Conservation (phyloP, 1,140 invertebrate genomes). For the Papilio glaucus region DNA sequence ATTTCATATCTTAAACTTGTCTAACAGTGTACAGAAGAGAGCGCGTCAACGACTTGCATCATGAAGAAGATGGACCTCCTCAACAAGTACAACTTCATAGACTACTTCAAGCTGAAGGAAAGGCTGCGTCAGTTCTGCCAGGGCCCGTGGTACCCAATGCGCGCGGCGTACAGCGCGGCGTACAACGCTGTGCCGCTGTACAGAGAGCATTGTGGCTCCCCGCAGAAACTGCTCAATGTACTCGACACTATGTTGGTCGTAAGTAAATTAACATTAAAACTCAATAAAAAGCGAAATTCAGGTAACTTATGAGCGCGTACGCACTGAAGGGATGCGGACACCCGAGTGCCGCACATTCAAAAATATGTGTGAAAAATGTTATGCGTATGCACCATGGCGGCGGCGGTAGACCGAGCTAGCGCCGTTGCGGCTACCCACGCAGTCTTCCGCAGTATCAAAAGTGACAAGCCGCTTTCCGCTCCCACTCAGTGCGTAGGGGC, state of each 20-base stretch:
- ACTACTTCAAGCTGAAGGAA: constrained; percentile 74
- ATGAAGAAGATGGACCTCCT: constrained; percentile 67
- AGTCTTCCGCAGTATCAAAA: too few relatives aligned
- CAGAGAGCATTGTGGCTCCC: constrained; percentile 61
- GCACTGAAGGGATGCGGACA: too few relatives aligned
- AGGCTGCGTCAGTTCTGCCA: constrained; percentile 52
- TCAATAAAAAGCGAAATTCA: too few relatives aligned
- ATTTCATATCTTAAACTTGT: not conserved
- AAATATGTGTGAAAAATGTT: too few relatives aligned
- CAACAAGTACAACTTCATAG: constrained; percentile 69
- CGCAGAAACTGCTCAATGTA: constrained; percentile 68
- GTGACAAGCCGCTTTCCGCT: too few relatives aligned
- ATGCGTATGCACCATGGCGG: too few relatives aligned
- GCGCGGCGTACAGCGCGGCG: constrained; percentile 49
- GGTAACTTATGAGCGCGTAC: not conserved
- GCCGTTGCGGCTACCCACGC: too few relatives aligned
- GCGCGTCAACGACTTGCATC: constrained; percentile 57
- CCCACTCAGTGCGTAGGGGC: too few relatives aligned
- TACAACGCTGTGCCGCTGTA: constrained; percentile 58
- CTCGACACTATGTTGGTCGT: constrained; percentile 72
- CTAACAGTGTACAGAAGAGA: constrained; percentile 61
- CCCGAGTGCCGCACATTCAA: too few relatives aligned
- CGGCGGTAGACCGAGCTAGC: too few relatives aligned
- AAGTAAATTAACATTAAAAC: constrained; percentile 40
- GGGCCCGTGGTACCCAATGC: constrained; percentile 42